Evolutionary conservation across 2,113 vertebrate species (phyloP), one percentile per base, ranked within the genome.

Genomic region (Cariama cristata): DNA sequence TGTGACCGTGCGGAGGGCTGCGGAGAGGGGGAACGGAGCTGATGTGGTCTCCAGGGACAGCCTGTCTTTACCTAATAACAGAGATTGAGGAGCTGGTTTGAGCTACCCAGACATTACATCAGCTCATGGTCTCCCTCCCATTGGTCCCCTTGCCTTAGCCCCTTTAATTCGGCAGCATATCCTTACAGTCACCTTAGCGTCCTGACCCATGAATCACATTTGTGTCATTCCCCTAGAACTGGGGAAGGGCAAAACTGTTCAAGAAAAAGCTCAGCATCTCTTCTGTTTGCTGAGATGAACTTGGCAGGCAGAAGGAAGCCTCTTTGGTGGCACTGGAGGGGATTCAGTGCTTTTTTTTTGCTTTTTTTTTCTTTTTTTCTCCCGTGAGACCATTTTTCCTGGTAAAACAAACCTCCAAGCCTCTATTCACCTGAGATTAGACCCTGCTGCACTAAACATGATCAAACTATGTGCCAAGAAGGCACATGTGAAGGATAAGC

Each of bases 91-190:
- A 86, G 94, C 95, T 89, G 92, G 88, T 64, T 90, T 62, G 35
- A 30, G 83, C 94, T 88, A 77, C 93, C 73, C 94, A 96, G 97
- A 97, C 95, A 77, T 96, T 95, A 96, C 91, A 44, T 96, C 97
- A 96, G 95, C 94, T 60, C 0, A 6, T n/a, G 23, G 28, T 73
- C 83, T 67, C 69, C 47, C 27, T 59, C 90, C 79, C 52, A 11
- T 74, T 77, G 95, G 80, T 96, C 45, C 66, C 68, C 22, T 52
- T 17, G 14, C 55, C 38, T 77, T 33, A 60, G 81, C 45, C 38
- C 55, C 66, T 81, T 53, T 24, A 62, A 26, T 58, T 47, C 21
- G 3, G 44, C 60, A 47, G 75, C 40, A 2, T 84, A 63, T 94
- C 93, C 83, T 64, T 67, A 32, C 59, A 28, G 89, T 42, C 58